A percentile compares a stretch with the other conserved stretches of the same genome.
phyloP scores from a whole-genome alignment of 2,888 invertebrate genomes.

The Clivina fossor region DNA sequence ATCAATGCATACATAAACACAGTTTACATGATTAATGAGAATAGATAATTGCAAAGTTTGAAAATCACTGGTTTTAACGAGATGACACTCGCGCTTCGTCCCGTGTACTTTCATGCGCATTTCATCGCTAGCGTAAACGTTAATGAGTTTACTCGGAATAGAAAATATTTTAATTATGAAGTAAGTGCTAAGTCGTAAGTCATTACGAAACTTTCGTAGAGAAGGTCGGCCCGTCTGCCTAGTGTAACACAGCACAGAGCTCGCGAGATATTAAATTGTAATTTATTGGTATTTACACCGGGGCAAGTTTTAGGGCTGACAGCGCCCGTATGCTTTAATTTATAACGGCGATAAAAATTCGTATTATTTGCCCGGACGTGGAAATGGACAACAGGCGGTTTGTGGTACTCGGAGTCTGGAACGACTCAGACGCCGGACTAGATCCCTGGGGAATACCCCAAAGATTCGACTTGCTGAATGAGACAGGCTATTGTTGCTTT shows the following conservation, averaged over 20 bases:
- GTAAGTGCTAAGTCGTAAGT: conserved; percentile 32
- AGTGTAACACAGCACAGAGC: neutral
- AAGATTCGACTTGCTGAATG: too few relatives aligned
- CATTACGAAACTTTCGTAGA: conserved; percentile 30
- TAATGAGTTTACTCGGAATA: conserved; percentile 32
- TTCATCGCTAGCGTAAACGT: conserved; percentile 7
- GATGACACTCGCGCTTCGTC: conserved; percentile 30
- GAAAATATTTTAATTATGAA: conserved; percentile 34
- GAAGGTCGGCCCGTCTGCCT: conserved; percentile 2
- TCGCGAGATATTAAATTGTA: conserved; percentile 31
- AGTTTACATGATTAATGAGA: conserved; percentile 17
- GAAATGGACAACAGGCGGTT: conserved; percentile 21
- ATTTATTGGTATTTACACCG: conserved; percentile 34
- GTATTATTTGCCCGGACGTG: conserved; percentile 14
- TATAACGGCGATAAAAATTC: conserved; percentile 31
- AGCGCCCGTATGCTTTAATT: conserved; percentile 27
- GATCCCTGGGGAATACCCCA: too few relatives aligned
- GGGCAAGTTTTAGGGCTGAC: conserved; percentile 29
- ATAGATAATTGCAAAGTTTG: conserved; percentile 26
- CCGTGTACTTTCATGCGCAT: too few relatives aligned
- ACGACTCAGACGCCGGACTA: neutral
- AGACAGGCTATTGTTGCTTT: too few relatives aligned
- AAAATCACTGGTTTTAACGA: conserved; percentile 29
- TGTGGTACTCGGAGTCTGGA: neutral
- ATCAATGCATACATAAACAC: conserved; percentile 16